Conservation (phyloP, 2,888 invertebrate genomes). For the Mimas tiliae region DNA sequence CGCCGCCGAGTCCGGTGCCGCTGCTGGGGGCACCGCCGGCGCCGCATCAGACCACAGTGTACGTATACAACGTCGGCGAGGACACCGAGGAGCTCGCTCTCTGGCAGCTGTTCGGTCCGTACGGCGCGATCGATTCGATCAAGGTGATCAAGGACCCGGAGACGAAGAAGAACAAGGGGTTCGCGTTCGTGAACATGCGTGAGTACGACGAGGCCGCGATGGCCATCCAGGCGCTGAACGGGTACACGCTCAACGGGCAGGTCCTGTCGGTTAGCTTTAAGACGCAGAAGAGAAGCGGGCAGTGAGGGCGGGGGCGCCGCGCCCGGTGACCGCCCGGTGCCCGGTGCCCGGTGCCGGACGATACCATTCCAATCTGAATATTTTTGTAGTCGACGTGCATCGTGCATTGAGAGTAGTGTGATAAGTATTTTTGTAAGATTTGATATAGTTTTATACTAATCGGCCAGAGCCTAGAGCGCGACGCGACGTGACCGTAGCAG, state of each 20-base stretch:
- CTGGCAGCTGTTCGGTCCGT: conserved; percentile 83
- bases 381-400: conserved; percentile 83
- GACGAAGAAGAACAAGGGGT: conserved; percentile 83
- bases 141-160: conserved; percentile 83
- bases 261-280: conserved; percentile 85
- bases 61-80: conserved; percentile 83
- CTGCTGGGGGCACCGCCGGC: conserved; percentile 69
- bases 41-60: conserved; percentile 80
- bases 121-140: conserved; percentile 82
- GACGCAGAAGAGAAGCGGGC: conserved; percentile 82
- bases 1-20: conserved; percentile 76
- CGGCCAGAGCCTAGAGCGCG: conserved; percentile 65
- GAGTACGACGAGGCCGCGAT: conserved; percentile 83
- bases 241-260: conserved; percentile 83
- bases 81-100: conserved; percentile 81
- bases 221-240: conserved; percentile 83
- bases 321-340: conserved; percentile 62
- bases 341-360: conserved; percentile 74
- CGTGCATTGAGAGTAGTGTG: conserved; percentile 76
- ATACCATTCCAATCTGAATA: conserved; percentile 85
- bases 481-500: conserved; percentile 63
- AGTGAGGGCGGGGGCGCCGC: conserved; percentile 72
- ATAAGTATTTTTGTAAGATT: conserved; percentile 85
- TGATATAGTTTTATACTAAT: conserved; percentile 80
- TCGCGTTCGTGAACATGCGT: conserved; percentile 83